Evolutionary conservation across 1,140 invertebrate species (phyloP).

Genomic region (Panagrolaimus sp.): DNA sequence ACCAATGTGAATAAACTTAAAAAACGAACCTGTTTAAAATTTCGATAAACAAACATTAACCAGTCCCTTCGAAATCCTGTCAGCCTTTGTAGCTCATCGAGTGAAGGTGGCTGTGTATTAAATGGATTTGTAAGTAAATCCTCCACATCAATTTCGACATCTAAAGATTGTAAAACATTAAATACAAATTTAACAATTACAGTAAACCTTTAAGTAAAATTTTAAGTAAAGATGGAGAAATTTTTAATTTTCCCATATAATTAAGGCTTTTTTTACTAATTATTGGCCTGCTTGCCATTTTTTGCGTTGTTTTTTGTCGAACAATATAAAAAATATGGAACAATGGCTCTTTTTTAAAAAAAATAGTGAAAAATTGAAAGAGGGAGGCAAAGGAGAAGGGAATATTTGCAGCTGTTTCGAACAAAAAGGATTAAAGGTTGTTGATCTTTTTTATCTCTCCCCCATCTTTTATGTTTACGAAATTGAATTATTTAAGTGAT

Average conservation of each 20-base stretch:
- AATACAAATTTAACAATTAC: not conserved
- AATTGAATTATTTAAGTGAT: no score
- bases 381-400: no score
- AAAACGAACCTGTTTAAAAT: slow-evolving; percentile 42
- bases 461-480: no score
- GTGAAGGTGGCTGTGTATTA: slow-evolving; percentile 47
- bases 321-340: not conserved
- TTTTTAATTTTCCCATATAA: not conserved
- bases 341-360: no score
- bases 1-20: no score
- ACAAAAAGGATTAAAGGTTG: no score
- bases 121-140: slow-evolving; percentile 44
- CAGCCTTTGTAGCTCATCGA: slow-evolving; percentile 35
- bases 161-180: slow-evolving; percentile 22
- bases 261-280: not conserved
- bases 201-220: not conserved
- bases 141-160: slow-evolving; percentile 46
- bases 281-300: no score
- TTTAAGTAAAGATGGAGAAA: not conserved
- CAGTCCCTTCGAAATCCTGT: slow-evolving; percentile 44
- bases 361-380: no score
- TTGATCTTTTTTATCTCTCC: no score
- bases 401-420: no score
- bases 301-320: no score
- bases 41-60: slow-evolving; percentile 47